These are phyloP conservation scores for Neomonachus schauinslandi DNA, from an alignment of 2,113 vertebrate genomes.

Conservation along the genomic window DNA sequence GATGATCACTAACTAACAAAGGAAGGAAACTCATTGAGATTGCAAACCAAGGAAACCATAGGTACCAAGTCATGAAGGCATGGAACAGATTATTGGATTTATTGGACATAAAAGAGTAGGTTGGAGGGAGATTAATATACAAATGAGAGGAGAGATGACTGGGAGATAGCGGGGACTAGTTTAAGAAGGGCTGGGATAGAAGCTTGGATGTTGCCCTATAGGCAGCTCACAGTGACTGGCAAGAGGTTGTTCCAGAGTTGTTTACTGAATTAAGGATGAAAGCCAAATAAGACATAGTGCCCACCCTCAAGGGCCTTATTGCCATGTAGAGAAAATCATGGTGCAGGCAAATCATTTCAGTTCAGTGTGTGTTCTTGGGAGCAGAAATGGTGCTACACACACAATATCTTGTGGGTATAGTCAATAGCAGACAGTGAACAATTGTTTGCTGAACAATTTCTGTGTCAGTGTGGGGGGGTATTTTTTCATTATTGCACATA, in stretches of 20 bases:
- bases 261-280: not conserved
- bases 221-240: not conserved
- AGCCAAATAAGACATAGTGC: constrained; percentile 1
- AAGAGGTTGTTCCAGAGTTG: not conserved
- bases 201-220: not conserved
- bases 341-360: not conserved
- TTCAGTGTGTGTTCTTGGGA: not conserved
- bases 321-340: not conserved
- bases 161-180: not conserved
- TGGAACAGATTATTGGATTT: not conserved
- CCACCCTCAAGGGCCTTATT: not conserved
- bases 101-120: not conserved
- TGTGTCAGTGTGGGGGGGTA: not conserved
- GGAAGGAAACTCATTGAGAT: not conserved
- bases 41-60: not conserved
- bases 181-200: not conserved
- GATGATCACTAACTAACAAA: not conserved
- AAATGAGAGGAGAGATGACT: not conserved
- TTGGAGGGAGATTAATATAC: not conserved
- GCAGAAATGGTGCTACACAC: not conserved
- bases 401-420: not conserved
- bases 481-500: not conserved
- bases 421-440: not conserved
- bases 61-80: not conserved
- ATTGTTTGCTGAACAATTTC: not conserved